Conservation (phyloP, 2,113 vertebrate genomes). For the Platysteira castanea region DNA sequence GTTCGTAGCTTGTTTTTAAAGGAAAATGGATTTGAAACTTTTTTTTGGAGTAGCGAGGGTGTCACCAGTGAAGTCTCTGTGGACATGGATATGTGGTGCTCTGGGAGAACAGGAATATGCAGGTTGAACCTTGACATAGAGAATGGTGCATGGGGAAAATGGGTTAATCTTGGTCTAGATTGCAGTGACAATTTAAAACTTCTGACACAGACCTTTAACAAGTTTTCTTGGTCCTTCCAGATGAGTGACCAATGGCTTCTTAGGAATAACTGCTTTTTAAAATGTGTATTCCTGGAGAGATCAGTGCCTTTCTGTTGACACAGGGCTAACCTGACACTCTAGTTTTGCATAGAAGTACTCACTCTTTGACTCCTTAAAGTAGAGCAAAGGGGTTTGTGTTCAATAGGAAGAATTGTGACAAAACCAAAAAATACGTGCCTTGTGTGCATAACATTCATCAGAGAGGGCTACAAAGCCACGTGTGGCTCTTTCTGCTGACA, state of each 20-base stretch:
- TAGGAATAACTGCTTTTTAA: not conserved
- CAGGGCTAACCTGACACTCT: not conserved
- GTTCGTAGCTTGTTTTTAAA: not conserved
- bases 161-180: not conserved
- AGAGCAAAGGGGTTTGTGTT: not conserved
- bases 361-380: not conserved
- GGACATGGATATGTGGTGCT: not conserved
- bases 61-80: rapidly evolving
- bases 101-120: not conserved
- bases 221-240: not conserved
- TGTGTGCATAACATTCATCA: not conserved
- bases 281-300: not conserved
- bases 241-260: not conserved
- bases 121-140: not conserved
- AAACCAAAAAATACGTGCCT: rapidly evolving
- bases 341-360: not conserved
- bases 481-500: not conserved
- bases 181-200: not conserved
- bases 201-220: not conserved
- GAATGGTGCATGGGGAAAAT: not conserved
- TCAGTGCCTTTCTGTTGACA: not conserved
- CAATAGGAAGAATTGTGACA: not conserved
- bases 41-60: not conserved
- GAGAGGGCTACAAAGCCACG: not conserved
- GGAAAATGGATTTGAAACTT: not conserved